These are phyloP conservation scores for Montipora efflorescens DNA, from an alignment of 64 coral and sea anemone species.

Conservation along the genomic window DNA sequence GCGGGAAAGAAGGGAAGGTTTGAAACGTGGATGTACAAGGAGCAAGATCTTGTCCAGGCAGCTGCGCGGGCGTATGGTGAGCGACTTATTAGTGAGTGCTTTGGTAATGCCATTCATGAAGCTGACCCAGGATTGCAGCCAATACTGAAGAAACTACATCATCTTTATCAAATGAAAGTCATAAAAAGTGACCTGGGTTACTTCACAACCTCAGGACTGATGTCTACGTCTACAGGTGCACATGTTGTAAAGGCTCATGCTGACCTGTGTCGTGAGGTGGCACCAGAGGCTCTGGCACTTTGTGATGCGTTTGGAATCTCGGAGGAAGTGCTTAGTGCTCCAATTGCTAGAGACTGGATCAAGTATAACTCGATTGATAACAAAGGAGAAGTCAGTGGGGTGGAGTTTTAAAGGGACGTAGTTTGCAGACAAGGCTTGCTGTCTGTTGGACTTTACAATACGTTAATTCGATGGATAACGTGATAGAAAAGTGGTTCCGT, in stretches of 20 bases:
- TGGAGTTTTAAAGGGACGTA: background rate
- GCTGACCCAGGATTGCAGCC: constrained; percentile 68
- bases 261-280: constrained; percentile 79
- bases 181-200: constrained; percentile 81
- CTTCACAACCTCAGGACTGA: constrained; percentile 84
- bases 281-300: constrained; percentile 88
- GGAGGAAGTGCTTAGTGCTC: constrained; percentile 79
- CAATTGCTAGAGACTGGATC: constrained; percentile 91
- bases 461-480: no score
- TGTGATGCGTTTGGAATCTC: constrained; percentile 89
- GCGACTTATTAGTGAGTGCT: constrained; percentile 78
- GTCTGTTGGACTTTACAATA: no score
- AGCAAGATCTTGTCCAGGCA: constrained; percentile 88
- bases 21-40: constrained; percentile 90
- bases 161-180: constrained; percentile 81
- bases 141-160: constrained; percentile 74
- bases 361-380: constrained; percentile 86
- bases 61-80: constrained; percentile 84
- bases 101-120: constrained; percentile 71
- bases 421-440: no score
- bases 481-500: no score
- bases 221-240: constrained; percentile 79
- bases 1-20: constrained; percentile 86
- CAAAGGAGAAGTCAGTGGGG: constrained; percentile 69
- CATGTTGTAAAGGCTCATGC: constrained; percentile 76